These are phyloP conservation scores for Seira musarum DNA, from an alignment of 2,888 invertebrate species.

Conservation along the genomic window DNA sequence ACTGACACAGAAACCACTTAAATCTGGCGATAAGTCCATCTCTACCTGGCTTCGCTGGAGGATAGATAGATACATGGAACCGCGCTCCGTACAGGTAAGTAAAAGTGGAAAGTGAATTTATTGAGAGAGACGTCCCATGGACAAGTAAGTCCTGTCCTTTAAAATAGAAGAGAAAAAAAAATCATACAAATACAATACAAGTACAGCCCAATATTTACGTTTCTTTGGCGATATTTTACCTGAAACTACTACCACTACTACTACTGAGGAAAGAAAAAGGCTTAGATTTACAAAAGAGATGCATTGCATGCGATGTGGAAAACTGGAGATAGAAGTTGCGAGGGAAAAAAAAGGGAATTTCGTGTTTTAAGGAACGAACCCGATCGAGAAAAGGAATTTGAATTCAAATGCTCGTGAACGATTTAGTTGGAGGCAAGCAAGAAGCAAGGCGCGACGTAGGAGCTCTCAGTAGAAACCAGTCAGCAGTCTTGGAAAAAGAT, in stretches of 20 bases:
- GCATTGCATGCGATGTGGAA: too few species aligned
- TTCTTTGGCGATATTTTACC: slow-evolving; percentile 1
- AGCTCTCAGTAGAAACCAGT: slow-evolving; percentile 58
- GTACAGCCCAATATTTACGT: slow-evolving; percentile 6
- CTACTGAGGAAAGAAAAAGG: too few species aligned
- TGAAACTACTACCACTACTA: too few species aligned
- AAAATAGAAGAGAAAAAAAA: too few species aligned
- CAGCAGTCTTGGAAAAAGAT: slow-evolving; percentile 58
- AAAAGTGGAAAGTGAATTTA: slow-evolving; percentile 55
- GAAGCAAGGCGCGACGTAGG: slow-evolving; percentile 53
- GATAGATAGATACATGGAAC: slow-evolving; percentile 25
- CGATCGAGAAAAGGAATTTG: slow-evolving; percentile 1
- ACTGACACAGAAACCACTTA: slow-evolving; percentile 3
- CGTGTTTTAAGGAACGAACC: slow-evolving; percentile 20
- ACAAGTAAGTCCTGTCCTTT: slow-evolving; percentile 25
- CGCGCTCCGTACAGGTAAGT: too few species aligned
- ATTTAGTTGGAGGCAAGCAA: slow-evolving; percentile 48
- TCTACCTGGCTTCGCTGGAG: slow-evolving; percentile 2
- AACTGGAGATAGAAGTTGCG: too few species aligned
- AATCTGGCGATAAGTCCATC: not conserved
- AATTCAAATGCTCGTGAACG: not conserved
- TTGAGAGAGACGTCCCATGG: slow-evolving; percentile 57
- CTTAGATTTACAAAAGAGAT: too few species aligned
- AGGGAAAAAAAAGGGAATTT: not conserved
- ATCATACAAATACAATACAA: too few species aligned